A percentile compares a stretch with the other conserved stretches of the same genome.
Conservation (phyloP, 2,113 vertebrate species). For the Silurus glanis region DNA sequence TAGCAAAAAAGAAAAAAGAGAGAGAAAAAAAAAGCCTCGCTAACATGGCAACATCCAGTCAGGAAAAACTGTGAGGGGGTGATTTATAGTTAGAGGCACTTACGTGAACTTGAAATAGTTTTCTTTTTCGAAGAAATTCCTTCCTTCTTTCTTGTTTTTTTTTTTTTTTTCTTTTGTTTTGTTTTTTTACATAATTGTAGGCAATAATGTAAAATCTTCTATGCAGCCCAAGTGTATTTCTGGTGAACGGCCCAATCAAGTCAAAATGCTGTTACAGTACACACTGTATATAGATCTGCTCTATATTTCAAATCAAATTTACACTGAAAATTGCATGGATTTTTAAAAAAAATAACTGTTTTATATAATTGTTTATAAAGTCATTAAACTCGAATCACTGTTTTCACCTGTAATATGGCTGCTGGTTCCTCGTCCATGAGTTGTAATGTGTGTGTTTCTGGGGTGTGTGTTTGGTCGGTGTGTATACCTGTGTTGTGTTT, state of each 20-base stretch:
- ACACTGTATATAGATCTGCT: constrained; percentile 92
- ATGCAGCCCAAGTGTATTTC: constrained; percentile 96
- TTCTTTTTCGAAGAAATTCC: constrained; percentile 75
- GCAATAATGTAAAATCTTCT: constrained; percentile 97
- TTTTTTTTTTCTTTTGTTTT: constrained; percentile 58
- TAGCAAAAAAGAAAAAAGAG: constrained; percentile 39
- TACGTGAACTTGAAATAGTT: constrained; percentile 63
- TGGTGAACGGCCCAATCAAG: constrained; percentile 82
- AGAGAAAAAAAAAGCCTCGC: constrained; percentile 44
- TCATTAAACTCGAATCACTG: constrained; percentile 80
- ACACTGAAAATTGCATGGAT: constrained; percentile 81
- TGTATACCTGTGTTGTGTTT: too few species aligned
- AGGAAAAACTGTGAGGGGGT: constrained; percentile 60
- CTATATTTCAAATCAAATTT: constrained; percentile 97
- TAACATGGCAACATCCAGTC: constrained; percentile 60
- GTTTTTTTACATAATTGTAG: constrained; percentile 70
- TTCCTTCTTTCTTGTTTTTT: constrained; percentile 65
- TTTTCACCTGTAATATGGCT: constrained; percentile 64
- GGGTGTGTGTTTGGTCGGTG: background rate
- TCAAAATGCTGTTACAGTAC: constrained; percentile 90
- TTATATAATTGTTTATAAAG: constrained; percentile 83
- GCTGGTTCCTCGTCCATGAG: constrained; percentile 7
- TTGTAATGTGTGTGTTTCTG: too few species aligned
- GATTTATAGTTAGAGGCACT: constrained; percentile 70
- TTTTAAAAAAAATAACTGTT: constrained; percentile 78